Evolutionary conservation across 2,888 invertebrate genomes (phyloP).

Genomic region (Idaea dimidiata): DNA sequence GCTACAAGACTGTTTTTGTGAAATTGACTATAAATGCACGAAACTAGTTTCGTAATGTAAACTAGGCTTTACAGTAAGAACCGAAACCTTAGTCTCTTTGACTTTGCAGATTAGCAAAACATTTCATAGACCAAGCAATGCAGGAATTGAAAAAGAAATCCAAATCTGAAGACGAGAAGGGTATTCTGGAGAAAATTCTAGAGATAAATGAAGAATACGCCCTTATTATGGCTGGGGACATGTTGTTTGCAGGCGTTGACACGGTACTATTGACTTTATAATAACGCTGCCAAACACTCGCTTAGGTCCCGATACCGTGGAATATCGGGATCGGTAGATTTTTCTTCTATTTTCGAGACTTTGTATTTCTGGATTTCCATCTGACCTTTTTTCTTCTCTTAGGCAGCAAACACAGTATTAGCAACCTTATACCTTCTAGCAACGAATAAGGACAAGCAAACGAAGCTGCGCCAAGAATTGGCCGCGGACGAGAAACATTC

Average conservation of each 20-base stretch:
- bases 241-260: slow-evolving; percentile 84
- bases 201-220: slow-evolving; percentile 81
- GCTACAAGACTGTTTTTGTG: too few relatives aligned
- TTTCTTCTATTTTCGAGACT: too few relatives aligned
- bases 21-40: too few relatives aligned
- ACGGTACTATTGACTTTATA: slow-evolving; percentile 66
- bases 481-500: slow-evolving; percentile 48
- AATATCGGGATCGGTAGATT: too few relatives aligned
- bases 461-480: slow-evolving; percentile 81
- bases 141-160: slow-evolving; percentile 36
- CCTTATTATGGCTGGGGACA: slow-evolving; percentile 83
- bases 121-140: slow-evolving; percentile 45
- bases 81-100: not conserved
- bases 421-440: slow-evolving; percentile 6
- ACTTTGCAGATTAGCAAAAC: slow-evolving; percentile 33
- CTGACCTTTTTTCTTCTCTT: too few relatives aligned
- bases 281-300: too few relatives aligned
- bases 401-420: not conserved
- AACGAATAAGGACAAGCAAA: slow-evolving; percentile 58
- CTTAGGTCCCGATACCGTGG: too few relatives aligned
- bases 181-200: slow-evolving; percentile 82
- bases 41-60: too few relatives aligned
- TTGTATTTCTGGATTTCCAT: too few relatives aligned
- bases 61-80: too few relatives aligned
- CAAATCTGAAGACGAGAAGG: slow-evolving; percentile 58